A percentile compares a stretch with the other conserved stretches of the same genome.
Conservation (phyloP, 2,888 invertebrate genomes). For the Caenorhabditis doughertyi region DNA sequence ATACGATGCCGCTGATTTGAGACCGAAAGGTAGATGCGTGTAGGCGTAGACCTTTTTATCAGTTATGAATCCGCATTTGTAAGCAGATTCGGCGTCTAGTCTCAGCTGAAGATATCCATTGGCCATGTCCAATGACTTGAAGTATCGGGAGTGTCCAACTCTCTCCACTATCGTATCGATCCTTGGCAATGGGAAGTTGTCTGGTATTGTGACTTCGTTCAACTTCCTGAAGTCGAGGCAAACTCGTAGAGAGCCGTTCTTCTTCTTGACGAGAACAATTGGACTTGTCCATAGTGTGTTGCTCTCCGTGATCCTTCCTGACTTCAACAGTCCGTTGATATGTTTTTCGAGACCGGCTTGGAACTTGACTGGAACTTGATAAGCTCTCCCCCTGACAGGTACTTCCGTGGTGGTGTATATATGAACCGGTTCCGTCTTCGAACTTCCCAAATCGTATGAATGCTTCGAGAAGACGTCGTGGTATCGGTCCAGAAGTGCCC, state of each 20-base stretch:
- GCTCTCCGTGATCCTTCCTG: constrained; percentile 61
- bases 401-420: constrained; percentile 69
- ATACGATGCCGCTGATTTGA: constrained; percentile 58
- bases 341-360: constrained; percentile 67
- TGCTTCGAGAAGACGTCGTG: constrained; percentile 64
- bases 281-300: constrained; percentile 71
- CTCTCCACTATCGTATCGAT: constrained; percentile 61
- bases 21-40: constrained; percentile 47
- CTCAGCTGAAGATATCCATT: constrained; percentile 62
- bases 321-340: constrained; percentile 63
- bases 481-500: constrained; percentile 1
- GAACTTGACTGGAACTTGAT: constrained; percentile 61
- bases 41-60: constrained; percentile 48
- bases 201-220: constrained; percentile 66
- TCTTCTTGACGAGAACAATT: constrained; percentile 67
- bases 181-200: constrained; percentile 66
- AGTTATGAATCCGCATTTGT: constrained; percentile 48
- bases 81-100: constrained; percentile 2
- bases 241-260: constrained; percentile 67
- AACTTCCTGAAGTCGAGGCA: constrained; percentile 71
- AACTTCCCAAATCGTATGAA: constrained; percentile 69
- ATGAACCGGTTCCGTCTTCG: constrained; percentile 52
- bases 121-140: constrained; percentile 57
- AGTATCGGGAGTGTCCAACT: constrained; percentile 39
- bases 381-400: constrained; percentile 43